Evolutionary conservation across 2,797 vertebrate species (phyloP), one percentile per base, ranked within the genome.

Genomic region (Poeciliopsis presidionis): DNA sequence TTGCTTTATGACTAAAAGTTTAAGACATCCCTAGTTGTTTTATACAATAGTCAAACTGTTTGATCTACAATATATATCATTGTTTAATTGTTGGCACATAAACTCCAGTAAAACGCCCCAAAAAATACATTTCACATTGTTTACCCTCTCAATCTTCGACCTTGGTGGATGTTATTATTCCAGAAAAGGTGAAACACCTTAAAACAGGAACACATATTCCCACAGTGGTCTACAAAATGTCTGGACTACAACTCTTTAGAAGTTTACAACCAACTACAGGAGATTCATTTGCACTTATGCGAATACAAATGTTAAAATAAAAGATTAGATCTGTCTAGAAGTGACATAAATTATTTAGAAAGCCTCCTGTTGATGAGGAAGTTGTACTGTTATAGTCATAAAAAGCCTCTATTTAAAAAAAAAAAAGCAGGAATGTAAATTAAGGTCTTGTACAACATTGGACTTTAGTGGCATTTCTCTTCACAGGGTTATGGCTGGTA

Each of bases 271-370:
- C 93, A 91, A 88, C 90, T 90, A 93, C 83, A 87, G 84, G 82
- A 92, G 77, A 76, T 86, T 92, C 89, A 47, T 89, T 90, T 87
- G 76, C 74, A 84, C 81, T 88, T 77, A 81, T 88, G 88, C 73
- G 82, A 91, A 88, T 49, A 41, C 65, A 82, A 82, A 73, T 72
- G n/a, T 36, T 77, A 86, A 84, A 86, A 80, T 28, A 74, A 86
- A 80, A 90, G 85, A 92, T 88, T 91, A 92, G 72, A 45, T 89
- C 92, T 81, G 72, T 85, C 90, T 93, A 91, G 74, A 91, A 93
- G 88, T 86, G 83, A 94, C 94, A 96, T 96, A 96, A 96, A 96
- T 95, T 96, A 96, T 95, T 88, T 91, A 88, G 91, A 91, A 90
- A 93, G 94, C 94, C 94, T 95, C 95, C 95, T 93, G 89, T 90